A percentile compares a stretch with the other conserved stretches of the same genome.
phyloP scores from a whole-genome alignment of 37 sponge, comb jelly and placozoan species.

The Bolinopsis microptera region DNA sequence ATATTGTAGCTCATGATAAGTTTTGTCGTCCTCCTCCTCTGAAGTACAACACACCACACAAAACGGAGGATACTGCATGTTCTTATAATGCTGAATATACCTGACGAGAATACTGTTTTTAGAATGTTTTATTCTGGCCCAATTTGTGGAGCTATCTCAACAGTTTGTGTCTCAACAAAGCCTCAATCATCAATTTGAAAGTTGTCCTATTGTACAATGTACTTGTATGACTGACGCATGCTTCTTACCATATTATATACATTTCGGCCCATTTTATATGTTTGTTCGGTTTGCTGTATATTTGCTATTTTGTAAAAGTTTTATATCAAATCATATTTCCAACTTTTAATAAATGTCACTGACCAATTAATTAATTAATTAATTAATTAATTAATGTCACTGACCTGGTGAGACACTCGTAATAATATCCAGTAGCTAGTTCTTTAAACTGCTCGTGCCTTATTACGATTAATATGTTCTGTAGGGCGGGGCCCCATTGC shows the following conservation, averaged over 20 bases:
- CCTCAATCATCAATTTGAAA: no score
- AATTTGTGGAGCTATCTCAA: no score
- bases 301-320: no score
- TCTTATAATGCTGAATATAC: background rate
- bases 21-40: background rate
- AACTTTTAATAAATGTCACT: no score
- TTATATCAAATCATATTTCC: background rate
- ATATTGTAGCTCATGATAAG: background rate
- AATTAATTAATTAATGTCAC: background rate
- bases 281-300: no score
- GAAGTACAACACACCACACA: background rate
- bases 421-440: background rate
- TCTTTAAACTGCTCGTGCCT: background rate
- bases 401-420: background rate
- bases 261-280: no score
- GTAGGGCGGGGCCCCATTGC: slow-evolving; percentile 1
- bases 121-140: no score
- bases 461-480: background rate
- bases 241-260: no score
- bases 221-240: no score
- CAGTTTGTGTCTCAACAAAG: background rate
- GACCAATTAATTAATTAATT: no score
- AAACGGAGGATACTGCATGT: background rate
- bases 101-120: background rate
- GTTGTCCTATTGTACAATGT: no score